Evolutionary conservation across 2,888 invertebrate genomes (phyloP).

Genomic region (Sphinx pinastri): DNA sequence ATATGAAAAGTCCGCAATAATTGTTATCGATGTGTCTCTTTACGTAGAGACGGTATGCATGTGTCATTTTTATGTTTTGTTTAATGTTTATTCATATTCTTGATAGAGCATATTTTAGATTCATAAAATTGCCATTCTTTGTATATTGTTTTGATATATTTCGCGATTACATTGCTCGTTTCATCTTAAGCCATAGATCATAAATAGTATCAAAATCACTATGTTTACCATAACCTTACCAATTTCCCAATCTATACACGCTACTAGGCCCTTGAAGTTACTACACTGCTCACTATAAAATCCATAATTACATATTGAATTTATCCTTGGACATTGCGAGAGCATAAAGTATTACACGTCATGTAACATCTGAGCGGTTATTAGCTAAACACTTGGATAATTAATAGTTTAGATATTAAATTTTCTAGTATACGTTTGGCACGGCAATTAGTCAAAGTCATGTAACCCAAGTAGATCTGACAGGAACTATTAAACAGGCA

Average conservation of each 20-base stretch:
- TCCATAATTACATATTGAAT: too few relatives aligned
- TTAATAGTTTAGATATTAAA: slow-evolving; percentile 21
- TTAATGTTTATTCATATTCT: neutral
- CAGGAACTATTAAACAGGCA: slow-evolving; percentile 9
- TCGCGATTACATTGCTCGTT: neutral
- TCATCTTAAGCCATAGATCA: too few relatives aligned
- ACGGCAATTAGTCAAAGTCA: slow-evolving; percentile 19
- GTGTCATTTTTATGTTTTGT: neutral
- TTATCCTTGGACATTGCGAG: too few relatives aligned
- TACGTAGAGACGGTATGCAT: neutral
- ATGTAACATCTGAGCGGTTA: neutral
- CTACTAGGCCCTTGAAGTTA: too few relatives aligned
- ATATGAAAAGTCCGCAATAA: slow-evolving; percentile 11
- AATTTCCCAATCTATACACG: too few relatives aligned
- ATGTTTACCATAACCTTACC: too few relatives aligned
- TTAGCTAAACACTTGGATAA: slow-evolving; percentile 2
- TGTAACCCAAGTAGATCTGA: slow-evolving; percentile 4
- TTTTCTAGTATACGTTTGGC: neutral
- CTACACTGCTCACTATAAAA: too few relatives aligned
- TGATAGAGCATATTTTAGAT: too few relatives aligned
- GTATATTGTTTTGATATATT: neutral
- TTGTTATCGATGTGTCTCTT: slow-evolving; percentile 9
- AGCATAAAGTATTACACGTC: neutral
- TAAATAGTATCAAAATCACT: too few relatives aligned
- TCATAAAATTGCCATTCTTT: too few relatives aligned